These are phyloP conservation scores for Apoderus coryli DNA, from an alignment of 2,888 invertebrate genomes.

Conservation along the genomic window DNA sequence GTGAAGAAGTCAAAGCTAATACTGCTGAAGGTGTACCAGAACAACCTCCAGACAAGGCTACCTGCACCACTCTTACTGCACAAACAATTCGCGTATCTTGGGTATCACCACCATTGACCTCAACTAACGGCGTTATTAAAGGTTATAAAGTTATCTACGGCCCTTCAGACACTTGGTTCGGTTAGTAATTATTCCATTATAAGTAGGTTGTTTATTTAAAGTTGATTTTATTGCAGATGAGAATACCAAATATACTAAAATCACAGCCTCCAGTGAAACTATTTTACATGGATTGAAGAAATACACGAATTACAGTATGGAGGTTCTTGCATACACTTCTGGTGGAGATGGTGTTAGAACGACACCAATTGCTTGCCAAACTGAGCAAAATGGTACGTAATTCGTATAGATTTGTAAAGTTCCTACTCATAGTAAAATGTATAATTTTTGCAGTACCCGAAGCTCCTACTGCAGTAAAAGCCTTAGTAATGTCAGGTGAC, in stretches of 20 bases:
- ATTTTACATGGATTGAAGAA: constrained; percentile 88
- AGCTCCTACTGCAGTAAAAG: constrained; percentile 84
- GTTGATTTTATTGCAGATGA: constrained; percentile 49
- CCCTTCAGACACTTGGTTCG: constrained; percentile 84
- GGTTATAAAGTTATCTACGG: constrained; percentile 92
- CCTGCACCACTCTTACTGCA: constrained; percentile 84
- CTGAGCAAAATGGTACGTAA: constrained; percentile 79
- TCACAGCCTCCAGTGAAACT: constrained; percentile 83
- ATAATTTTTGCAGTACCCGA: constrained; percentile 59
- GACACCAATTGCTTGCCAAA: constrained; percentile 79
- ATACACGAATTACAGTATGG: constrained; percentile 94
- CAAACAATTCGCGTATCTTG: constrained; percentile 89
- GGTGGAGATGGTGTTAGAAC: constrained; percentile 90
- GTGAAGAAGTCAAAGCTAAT: constrained; percentile 77
- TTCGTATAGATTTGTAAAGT: background rate
- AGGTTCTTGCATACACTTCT: constrained; percentile 86
- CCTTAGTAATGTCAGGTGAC: constrained; percentile 80
- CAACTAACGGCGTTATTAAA: constrained; percentile 89
- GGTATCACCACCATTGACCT: constrained; percentile 83
- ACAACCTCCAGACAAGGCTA: constrained; percentile 81
- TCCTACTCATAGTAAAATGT: constrained; percentile 1
- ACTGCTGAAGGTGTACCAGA: constrained; percentile 91
- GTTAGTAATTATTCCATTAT: too few relatives aligned
- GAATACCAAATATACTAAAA: constrained; percentile 80
- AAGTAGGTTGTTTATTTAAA: constrained; percentile 3